Conservation (phyloP, 1,140 invertebrate genomes). For the Metopolophium dirhodum region DNA sequence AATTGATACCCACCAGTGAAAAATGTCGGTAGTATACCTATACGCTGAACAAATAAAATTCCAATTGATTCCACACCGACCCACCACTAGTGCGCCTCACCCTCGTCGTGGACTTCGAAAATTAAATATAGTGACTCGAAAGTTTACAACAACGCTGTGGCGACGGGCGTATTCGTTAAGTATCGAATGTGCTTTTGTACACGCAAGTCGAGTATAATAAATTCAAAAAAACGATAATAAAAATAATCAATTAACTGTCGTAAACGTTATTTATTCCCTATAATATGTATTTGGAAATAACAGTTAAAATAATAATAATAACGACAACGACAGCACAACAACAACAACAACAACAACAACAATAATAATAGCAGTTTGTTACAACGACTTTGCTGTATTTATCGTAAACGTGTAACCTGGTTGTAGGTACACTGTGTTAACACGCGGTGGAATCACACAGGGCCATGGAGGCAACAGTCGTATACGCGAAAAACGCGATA, state of each 20-base stretch:
- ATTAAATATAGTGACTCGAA: conserved; percentile 5
- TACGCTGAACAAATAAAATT: not conserved
- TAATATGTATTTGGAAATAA: not conserved
- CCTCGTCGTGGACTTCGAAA: not conserved
- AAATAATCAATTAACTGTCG: not conserved
- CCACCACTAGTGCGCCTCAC: not conserved
- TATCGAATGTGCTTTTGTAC: not conserved
- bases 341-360: not conserved
- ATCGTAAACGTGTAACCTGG: not conserved
- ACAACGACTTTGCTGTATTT: not conserved
- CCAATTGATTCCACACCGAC: not conserved
- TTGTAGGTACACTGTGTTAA: not conserved
- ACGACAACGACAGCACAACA: not conserved
- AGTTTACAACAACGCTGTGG: not conserved
- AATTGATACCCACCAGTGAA: not conserved
- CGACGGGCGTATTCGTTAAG: not conserved
- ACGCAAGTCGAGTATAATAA: not conserved
- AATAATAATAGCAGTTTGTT: not conserved
- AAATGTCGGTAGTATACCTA: not conserved
- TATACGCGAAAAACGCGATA: not conserved
- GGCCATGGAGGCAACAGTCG: not conserved
- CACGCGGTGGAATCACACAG: not conserved
- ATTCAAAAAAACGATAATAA: not conserved
- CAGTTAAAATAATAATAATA: not conserved
- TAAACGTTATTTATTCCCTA: not conserved